These are phyloP conservation scores for Fulica atra DNA, from an alignment of 2,113 vertebrate genomes.

Conservation along the genomic window DNA sequence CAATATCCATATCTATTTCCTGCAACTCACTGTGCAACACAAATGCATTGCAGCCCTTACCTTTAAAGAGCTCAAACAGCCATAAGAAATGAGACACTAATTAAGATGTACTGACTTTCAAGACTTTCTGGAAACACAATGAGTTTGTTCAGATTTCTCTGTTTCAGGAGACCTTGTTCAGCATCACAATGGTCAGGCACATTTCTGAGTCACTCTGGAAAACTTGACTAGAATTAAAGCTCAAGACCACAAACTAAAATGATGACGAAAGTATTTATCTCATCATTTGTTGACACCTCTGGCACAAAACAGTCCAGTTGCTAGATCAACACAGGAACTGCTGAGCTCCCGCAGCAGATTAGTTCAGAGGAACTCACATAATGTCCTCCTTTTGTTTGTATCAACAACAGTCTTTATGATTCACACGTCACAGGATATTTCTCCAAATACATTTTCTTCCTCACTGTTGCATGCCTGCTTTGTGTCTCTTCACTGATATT, in stretches of 20 bases:
- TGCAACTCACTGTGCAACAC: not conserved
- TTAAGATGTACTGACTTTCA: not conserved
- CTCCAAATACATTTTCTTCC: not conserved
- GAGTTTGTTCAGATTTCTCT: not conserved
- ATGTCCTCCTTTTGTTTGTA: not conserved
- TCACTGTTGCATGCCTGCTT: not conserved
- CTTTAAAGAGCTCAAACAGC: not conserved
- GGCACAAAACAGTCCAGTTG: not conserved
- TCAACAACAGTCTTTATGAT: not conserved
- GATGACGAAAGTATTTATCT: not conserved
- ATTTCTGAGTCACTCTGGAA: not conserved
- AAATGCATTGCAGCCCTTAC: not conserved
- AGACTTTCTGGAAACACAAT: not conserved
- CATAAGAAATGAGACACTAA: not conserved
- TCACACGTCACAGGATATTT: not conserved
- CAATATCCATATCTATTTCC: not conserved
- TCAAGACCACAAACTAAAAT: not conserved
- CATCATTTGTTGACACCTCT: not conserved
- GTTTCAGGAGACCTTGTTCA: not conserved
- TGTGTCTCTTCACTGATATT: not conserved
- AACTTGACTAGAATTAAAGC: constrained; percentile 34
- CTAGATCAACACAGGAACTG: not conserved
- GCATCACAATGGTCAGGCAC: not conserved
- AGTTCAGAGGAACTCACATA: not conserved
- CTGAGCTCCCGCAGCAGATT: not conserved